Conservation (phyloP, 2,888 invertebrate genomes). For the Sericinus montela region DNA sequence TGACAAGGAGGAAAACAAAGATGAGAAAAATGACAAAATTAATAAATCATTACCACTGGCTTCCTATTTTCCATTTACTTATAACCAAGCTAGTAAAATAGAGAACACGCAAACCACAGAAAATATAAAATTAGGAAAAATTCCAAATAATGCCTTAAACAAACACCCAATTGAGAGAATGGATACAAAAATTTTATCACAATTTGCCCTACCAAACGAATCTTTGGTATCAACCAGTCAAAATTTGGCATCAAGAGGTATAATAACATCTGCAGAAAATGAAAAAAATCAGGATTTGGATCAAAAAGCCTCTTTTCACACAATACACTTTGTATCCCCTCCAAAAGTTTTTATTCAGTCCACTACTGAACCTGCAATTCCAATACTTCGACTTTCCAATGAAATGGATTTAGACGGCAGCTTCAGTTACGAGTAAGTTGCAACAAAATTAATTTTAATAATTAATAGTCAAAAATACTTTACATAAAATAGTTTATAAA, state of each 20-base stretch:
- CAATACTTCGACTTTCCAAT: constrained; percentile 71
- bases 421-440: constrained; percentile 76
- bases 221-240: constrained; percentile 29
- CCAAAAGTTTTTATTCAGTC: constrained; percentile 55
- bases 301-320: constrained; percentile 46
- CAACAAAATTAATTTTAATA: neutral
- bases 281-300: constrained; percentile 46
- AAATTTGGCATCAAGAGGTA: constrained; percentile 46
- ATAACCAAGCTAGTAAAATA: constrained; percentile 33
- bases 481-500: too few relatives aligned
- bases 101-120: constrained; percentile 29
- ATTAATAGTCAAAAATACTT: too few relatives aligned
- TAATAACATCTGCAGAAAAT: constrained; percentile 54
- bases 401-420: constrained; percentile 79
- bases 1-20: constrained; percentile 41
- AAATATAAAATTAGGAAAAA: constrained; percentile 42
- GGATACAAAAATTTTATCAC: constrained; percentile 46
- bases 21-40: constrained; percentile 25
- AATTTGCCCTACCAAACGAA: constrained; percentile 30
- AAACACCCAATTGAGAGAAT: constrained; percentile 56
- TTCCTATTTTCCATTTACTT: constrained; percentile 14
- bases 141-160: constrained; percentile 36
- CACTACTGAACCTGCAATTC: constrained; percentile 70
- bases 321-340: constrained; percentile 46
- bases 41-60: constrained; percentile 28